Evolutionary conservation across 2,888 invertebrate species (phyloP).

Genomic region (Cephus rjabovi): DNA sequence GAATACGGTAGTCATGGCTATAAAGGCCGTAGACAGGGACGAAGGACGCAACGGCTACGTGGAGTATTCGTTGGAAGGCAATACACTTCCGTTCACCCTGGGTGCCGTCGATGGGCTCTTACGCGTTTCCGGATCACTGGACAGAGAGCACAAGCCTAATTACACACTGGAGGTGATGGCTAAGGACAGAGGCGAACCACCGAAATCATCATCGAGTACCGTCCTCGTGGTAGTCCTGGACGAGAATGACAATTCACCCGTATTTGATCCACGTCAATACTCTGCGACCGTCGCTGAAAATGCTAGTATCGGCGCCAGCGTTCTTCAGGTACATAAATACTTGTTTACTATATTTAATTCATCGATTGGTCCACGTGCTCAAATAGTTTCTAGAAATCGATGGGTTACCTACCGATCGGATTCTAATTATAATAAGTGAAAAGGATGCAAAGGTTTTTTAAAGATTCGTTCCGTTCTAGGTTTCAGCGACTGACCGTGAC

Average conservation of each 20-base stretch:
- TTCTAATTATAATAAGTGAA: neutral
- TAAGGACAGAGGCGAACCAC: conserved; percentile 88
- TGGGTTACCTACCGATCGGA: neutral
- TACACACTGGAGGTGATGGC: conserved; percentile 86
- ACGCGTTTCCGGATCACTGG: conserved; percentile 86
- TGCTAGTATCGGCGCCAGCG: conserved; percentile 92
- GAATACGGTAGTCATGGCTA: conserved; percentile 89
- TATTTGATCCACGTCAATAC: conserved; percentile 90
- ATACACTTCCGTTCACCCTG: conserved; percentile 77
- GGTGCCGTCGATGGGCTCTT: conserved; percentile 90
- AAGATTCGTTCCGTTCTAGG: conserved; percentile 67
- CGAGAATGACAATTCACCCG: conserved; percentile 91
- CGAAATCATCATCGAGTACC: conserved; percentile 77
- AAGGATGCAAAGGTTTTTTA: neutral
- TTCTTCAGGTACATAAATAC: conserved; percentile 75
- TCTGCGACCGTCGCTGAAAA: conserved; percentile 92
- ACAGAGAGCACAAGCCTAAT: conserved; percentile 82
- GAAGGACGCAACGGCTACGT: conserved; percentile 93
- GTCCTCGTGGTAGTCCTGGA: conserved; percentile 83
- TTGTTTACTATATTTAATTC: neutral
- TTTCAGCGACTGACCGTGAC: conserved; percentile 90
- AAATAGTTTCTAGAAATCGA: neutral
- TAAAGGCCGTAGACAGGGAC: conserved; percentile 90
- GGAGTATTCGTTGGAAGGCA: conserved; percentile 81
- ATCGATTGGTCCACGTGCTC: neutral